A percentile compares a stretch with the other conserved stretches of the same genome.
Conservation (phyloP, 2,888 invertebrate genomes). For the Chrysotoxum bicinctum region DNA sequence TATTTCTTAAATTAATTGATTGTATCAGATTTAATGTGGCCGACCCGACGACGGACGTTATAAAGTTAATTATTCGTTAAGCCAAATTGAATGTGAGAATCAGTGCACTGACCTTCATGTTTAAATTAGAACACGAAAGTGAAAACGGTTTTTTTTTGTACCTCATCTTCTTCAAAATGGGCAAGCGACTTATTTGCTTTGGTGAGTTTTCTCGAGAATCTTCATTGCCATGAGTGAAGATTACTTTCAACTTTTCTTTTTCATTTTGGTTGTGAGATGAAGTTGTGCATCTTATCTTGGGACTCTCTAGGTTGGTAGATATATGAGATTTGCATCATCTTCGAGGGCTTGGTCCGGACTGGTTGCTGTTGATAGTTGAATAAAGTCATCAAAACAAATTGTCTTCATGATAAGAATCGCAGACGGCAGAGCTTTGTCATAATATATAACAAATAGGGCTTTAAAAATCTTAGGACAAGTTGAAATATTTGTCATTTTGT, state of each 20-base stretch:
- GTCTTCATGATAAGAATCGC: slow-evolving; percentile 49
- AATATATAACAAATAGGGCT: slow-evolving; percentile 30
- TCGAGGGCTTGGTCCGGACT: neutral
- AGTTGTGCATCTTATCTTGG: slow-evolving; percentile 36
- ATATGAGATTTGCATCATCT: slow-evolving; percentile 15
- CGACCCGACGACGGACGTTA: slow-evolving; percentile 15
- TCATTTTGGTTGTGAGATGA: slow-evolving; percentile 1
- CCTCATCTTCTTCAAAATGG: neutral
- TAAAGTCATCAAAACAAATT: slow-evolving; percentile 37
- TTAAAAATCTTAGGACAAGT: slow-evolving; percentile 14
- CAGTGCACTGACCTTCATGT: slow-evolving; percentile 57
- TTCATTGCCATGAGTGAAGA: slow-evolving; percentile 27
- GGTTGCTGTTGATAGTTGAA: neutral
- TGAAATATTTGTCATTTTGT: neutral
- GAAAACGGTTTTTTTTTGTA: slow-evolving; percentile 34
- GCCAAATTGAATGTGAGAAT: neutral
- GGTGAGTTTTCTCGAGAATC: slow-evolving; percentile 60
- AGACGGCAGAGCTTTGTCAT: slow-evolving; percentile 23
- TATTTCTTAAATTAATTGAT: slow-evolving; percentile 26
- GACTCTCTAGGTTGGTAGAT: neutral
- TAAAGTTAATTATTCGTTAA: slow-evolving; percentile 31
- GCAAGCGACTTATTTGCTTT: slow-evolving; percentile 58
- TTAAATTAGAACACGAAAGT: slow-evolving; percentile 69
- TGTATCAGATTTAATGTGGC: slow-evolving; percentile 1
- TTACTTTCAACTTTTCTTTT: slow-evolving; percentile 66